Evolutionary conservation across 2,888 invertebrate genomes (phyloP), one percentile per base, ranked within the genome.

Genomic region (Labia minor): DNA sequence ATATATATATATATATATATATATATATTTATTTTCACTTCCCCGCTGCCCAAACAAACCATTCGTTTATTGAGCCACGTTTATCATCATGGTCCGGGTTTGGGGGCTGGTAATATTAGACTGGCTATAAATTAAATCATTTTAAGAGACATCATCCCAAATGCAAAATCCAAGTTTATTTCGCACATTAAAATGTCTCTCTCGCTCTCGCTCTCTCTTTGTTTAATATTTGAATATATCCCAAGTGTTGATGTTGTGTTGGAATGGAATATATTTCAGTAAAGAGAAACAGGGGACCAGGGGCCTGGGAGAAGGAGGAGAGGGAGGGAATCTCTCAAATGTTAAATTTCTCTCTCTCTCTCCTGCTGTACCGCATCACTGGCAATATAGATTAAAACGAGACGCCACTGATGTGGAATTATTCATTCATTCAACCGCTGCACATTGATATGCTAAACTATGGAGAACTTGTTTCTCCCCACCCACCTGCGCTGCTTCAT

Each of bases 81-180:
- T 49, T 14, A 49, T 49, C 49, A 49, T 49, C 49, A 14, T 3
- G 14, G 49, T 14, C n/a, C 49, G 14, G n/a, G n/a, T n/a, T n/a
- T 49, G 49, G 26, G 4, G 8, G 26, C 16, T 49, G 49, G 49
- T 49, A 49, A 49, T 49, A 49, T 49, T 49, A 49, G 49, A 4
- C 49, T 14, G 49, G 49, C n/a, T 14, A 49, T 49, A 49, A 49
- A 49, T 49, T 49, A 49, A 49, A 49, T 49, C 49, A 49, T 49
- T 49, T 49, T 49, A 49, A 49, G 49, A 49, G 49, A 49, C 49
- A 49, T 49, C 49, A 49, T 49, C 49, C 49, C 49, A 14, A 49
- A 49, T 49, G 49, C 49, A 49, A 49, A 49, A 49, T 49, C 49
- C 49, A 49, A 49, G 49, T 49, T 49, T 49, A 49, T 49, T 49